phyloP scores from a whole-genome alignment of 2,888 invertebrate species.

The Cheilosia urbana region DNA sequence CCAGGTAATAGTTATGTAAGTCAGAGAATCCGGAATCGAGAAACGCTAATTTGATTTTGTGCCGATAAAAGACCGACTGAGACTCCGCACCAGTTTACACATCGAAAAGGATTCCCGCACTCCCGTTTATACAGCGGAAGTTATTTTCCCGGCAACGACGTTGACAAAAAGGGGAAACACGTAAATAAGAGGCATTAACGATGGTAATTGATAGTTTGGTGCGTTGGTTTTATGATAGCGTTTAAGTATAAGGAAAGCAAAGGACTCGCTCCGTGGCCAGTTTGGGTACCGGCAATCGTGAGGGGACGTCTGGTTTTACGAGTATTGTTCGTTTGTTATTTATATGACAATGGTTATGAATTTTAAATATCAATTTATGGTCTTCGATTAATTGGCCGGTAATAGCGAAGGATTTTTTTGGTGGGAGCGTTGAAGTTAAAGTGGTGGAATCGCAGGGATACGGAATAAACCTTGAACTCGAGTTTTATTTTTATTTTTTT shows the following conservation, averaged over 20 bases:
- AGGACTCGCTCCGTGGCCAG: not conserved
- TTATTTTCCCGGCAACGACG: constrained; percentile 53
- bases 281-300: constrained; percentile 4
- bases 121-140: constrained; percentile 48
- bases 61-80: constrained; percentile 53
- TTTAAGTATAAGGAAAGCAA: constrained; percentile 28
- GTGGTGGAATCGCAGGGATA: not conserved
- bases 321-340: not conserved
- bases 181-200: constrained; percentile 67
- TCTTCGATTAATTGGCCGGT: constrained; percentile 42
- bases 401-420: not conserved
- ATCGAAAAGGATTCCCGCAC: too few species aligned
- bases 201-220: constrained; percentile 71
- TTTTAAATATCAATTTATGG: constrained; percentile 49
- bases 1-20: constrained; percentile 30
- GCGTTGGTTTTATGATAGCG: constrained; percentile 50
- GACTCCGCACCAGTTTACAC: not conserved
- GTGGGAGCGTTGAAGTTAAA: constrained; percentile 13
- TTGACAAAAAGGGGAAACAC: constrained; percentile 52
- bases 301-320: constrained; percentile 5
- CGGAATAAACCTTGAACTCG: not conserved
- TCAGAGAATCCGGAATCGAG: constrained; percentile 15
- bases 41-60: constrained; percentile 70
- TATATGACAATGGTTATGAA: constrained; percentile 55
- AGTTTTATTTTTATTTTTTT: not conserved